Evolutionary conservation across 2,113 vertebrate genomes (phyloP).

Genomic region (Polypterus bichir): DNA sequence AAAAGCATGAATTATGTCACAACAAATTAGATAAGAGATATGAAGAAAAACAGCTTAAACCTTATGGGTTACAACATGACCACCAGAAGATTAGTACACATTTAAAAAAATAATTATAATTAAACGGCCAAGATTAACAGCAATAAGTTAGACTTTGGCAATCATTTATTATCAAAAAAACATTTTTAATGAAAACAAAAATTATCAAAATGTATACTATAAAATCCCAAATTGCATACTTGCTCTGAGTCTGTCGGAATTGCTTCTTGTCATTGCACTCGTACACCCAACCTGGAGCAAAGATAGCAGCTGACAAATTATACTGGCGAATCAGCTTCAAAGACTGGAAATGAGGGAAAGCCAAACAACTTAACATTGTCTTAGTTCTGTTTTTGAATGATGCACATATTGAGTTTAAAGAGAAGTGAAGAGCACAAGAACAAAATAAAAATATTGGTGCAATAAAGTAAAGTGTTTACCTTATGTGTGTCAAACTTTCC

Average conservation of each 20-base stretch:
- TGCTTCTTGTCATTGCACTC: slow-evolving; percentile 61
- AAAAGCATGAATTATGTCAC: too few species aligned
- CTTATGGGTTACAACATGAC: too few species aligned
- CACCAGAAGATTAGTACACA: too few species aligned
- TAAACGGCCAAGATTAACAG: too few species aligned
- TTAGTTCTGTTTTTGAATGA: background rate
- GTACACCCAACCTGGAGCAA: slow-evolving; percentile 94
- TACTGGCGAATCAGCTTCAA: slow-evolving; percentile 70
- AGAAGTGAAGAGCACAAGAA: background rate
- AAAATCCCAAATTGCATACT: slow-evolving; percentile 41
- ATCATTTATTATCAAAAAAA: too few species aligned
- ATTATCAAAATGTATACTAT: too few species aligned
- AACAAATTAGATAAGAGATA: too few species aligned
- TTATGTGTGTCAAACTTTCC: slow-evolving; percentile 71
- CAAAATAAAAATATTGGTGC: too few species aligned
- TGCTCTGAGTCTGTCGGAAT: slow-evolving; percentile 77
- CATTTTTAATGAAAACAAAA: too few species aligned
- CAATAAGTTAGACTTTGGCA: too few species aligned
- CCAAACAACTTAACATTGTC: background rate
- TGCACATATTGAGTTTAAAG: background rate
- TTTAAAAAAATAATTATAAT: too few species aligned
- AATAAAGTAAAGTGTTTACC: slow-evolving; percentile 33
- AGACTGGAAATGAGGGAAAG: slow-evolving; percentile 41
- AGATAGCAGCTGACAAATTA: slow-evolving; percentile 70
- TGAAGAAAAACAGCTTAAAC: too few species aligned